Evolutionary conservation across 2,113 vertebrate species (phyloP), one percentile per base, ranked within the genome.

Genomic region (Lonchura striata): DNA sequence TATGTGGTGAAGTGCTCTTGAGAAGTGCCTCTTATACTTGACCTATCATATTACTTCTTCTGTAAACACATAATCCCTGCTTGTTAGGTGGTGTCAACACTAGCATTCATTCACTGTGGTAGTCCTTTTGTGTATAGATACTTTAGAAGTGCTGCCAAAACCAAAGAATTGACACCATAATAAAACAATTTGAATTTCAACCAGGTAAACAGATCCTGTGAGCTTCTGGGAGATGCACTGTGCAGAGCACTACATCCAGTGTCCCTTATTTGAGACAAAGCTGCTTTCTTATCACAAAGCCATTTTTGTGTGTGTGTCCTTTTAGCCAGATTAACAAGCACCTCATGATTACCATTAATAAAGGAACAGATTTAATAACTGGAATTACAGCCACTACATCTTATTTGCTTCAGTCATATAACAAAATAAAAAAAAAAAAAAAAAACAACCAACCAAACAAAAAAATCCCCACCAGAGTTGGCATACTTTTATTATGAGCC

Each of bases 31-130:
- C 98, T 98, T 98, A 98, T 97, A 98, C 98, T 98, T 98, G 98
- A 99, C 99, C 99, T 98, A 98, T 99, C 98, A 98, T 98, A 99
- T 99, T 99, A 98, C 98, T 98, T 98, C 98, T 98, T 99, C 98
- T 99, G 99, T 99, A 99, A 99, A 99, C 98, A 98, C 98, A 98
- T 99, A 99, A 99, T 99, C 99, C 98, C 97, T 98, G 97, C 98
- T 99, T 98, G 98, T 99, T 99, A 99, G 99, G 98, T 98, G 98
- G 98, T 99, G 99, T 99, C 99, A 99, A 98, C 98, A 99, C 98
- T 97, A 97, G 97, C 98, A 98, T 98, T 98, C 98, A 98, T 98
- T 98, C 98, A 95, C 98, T 93, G 97, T 94, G 97, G 96, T 97
- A 95, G 97, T 97, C 97, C 97, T 98, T 98, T 97, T 98, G 97